A percentile compares a stretch with the other conserved stretches of the same genome.
These are phyloP conservation scores for Hoplodrina ambigua DNA, from an alignment of 2,888 invertebrate species.

Conservation along the genomic window DNA sequence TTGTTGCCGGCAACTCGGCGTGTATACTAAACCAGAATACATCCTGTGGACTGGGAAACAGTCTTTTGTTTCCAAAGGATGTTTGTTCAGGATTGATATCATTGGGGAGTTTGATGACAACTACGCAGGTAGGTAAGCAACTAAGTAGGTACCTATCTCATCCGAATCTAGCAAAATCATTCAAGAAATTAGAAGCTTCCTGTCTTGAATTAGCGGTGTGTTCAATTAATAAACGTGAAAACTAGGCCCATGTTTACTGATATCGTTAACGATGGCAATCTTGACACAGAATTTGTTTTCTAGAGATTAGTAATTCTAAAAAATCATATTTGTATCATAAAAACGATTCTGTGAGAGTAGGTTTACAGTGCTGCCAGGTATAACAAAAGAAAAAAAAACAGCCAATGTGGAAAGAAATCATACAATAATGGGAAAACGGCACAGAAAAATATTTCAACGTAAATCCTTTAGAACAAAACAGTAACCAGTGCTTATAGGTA, in stretches of 20 bases:
- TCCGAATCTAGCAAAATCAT: not conserved
- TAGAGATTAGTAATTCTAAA: no score
- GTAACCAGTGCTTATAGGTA: not conserved
- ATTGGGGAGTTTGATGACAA: constrained; percentile 19
- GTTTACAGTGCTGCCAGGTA: no score
- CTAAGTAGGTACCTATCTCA: not conserved
- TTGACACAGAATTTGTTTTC: no score
- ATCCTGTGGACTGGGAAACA: constrained; percentile 76
- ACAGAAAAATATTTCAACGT: not conserved
- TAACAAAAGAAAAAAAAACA: not conserved
- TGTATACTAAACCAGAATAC: constrained; percentile 77
- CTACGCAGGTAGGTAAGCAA: not conserved
- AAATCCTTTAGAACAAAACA: not conserved
- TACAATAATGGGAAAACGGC: no score
- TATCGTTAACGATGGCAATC: no score
- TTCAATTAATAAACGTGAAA: no score
- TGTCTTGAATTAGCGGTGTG: not conserved
- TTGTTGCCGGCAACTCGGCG: constrained; percentile 74
- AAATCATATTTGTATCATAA: no score
- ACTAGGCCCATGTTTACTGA: no score
- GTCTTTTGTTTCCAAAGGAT: constrained; percentile 77
- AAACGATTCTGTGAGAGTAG: no score
- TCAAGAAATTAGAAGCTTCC: not conserved
- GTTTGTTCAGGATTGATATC: constrained; percentile 59
- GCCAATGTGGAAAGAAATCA: not conserved